A percentile compares a stretch with the other conserved stretches of the same genome.
Evolutionary conservation across 2,113 vertebrate species (phyloP).

Genomic region (Xenopus laevis): DNA sequence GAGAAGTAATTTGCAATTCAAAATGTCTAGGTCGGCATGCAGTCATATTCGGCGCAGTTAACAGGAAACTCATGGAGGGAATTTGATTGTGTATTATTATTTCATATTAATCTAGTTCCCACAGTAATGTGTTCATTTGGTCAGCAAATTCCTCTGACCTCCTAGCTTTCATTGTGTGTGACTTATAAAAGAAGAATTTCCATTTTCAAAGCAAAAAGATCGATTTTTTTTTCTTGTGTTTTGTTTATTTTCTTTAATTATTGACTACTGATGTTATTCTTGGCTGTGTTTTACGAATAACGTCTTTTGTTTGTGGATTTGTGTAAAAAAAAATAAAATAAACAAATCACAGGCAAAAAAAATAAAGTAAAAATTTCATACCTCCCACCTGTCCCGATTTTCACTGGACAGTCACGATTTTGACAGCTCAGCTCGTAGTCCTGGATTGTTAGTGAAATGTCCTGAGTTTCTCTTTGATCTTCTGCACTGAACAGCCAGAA

Average conservation of each 20-base stretch:
- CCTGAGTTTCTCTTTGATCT: too few relatives aligned
- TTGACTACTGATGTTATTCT: too few relatives aligned
- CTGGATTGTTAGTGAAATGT: too few relatives aligned
- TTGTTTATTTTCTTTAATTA: not conserved
- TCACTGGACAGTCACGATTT: too few relatives aligned
- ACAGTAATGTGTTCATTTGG: slow-evolving; percentile 34
- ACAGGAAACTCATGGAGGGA: slow-evolving; percentile 48
- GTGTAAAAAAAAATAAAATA: not conserved
- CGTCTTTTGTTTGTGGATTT: not conserved
- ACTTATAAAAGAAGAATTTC: slow-evolving; percentile 1
- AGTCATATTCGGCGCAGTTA: slow-evolving; percentile 55
- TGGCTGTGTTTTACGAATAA: too few relatives aligned
- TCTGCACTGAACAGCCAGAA: too few relatives aligned
- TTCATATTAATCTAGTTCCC: slow-evolving; percentile 40
- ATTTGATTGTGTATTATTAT: slow-evolving; percentile 45
- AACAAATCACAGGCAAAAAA: too few relatives aligned
- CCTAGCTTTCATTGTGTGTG: slow-evolving; percentile 12
- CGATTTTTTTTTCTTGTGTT: too few relatives aligned
- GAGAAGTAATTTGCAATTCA: slow-evolving; percentile 66
- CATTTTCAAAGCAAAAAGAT: slow-evolving; percentile 3
- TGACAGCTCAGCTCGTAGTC: too few relatives aligned
- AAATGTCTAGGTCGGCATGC: slow-evolving; percentile 54
- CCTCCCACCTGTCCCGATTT: too few relatives aligned
- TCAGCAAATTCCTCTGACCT: slow-evolving; percentile 1
- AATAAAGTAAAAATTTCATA: too few relatives aligned